Evolutionary conservation across 2,797 vertebrate genomes (phyloP).

Genomic region (Leptatherina wallacei): DNA sequence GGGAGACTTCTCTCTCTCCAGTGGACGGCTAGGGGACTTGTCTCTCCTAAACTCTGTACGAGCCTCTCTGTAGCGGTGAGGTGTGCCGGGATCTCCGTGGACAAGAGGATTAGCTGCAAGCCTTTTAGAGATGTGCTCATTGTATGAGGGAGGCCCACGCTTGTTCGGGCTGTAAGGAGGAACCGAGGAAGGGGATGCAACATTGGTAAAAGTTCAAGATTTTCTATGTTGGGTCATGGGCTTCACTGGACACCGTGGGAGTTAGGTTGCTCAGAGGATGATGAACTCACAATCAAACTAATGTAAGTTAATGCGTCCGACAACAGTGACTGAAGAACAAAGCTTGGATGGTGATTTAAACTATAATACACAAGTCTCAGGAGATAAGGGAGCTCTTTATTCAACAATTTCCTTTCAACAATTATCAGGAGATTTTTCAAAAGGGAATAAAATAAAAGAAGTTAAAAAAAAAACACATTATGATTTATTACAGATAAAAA

Average conservation of each 20-base stretch:
- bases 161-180: slow-evolving; percentile 92
- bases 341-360: slow-evolving; percentile 7
- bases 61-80: slow-evolving; percentile 95
- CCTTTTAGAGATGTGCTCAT: slow-evolving; percentile 99
- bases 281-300: slow-evolving; percentile 9
- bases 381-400: slow-evolving; percentile 65
- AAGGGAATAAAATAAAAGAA: slow-evolving; percentile 28
- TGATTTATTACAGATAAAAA: slow-evolving; percentile 82
- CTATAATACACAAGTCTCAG: slow-evolving; percentile 45
- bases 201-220: slow-evolving; percentile 20
- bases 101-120: slow-evolving; percentile 91
- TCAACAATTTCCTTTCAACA: slow-evolving; percentile 58
- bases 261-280: slow-evolving; percentile 9
- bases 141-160: slow-evolving; percentile 96
- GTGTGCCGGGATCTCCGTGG: slow-evolving; percentile 93
- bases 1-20: slow-evolving; percentile 96
- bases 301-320: background rate
- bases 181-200: slow-evolving; percentile 28
- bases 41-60: slow-evolving; percentile 94
- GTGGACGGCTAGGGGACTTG: slow-evolving; percentile 90
- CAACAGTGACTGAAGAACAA: slow-evolving; percentile 5
- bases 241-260: slow-evolving; percentile 38
- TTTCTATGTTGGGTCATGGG: slow-evolving; percentile 13
- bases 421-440: slow-evolving; percentile 35
- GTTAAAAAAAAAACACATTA: slow-evolving; percentile 43